These are phyloP conservation scores for Saccostrea glomerata DNA, from an alignment of 1,140 invertebrate species.

Conservation along the genomic window DNA sequence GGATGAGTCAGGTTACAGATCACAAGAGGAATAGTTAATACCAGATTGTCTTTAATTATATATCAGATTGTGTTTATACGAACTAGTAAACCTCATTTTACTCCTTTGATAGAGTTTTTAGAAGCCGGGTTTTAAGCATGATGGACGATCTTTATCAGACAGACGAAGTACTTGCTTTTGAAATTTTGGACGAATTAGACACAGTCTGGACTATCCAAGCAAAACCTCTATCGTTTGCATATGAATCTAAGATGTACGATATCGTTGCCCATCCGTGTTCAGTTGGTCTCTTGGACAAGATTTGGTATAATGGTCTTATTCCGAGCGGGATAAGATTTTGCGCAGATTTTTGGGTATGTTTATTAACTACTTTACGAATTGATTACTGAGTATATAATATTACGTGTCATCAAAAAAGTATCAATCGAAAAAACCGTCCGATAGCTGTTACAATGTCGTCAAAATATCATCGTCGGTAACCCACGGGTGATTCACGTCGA, in stretches of 20 bases:
- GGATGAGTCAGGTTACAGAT: too few relatives aligned
- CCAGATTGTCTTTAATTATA: too few relatives aligned
- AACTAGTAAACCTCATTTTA: neutral
- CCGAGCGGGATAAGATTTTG: neutral
- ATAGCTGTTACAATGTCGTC: too few relatives aligned
- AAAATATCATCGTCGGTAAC: too few relatives aligned
- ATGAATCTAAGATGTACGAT: neutral
- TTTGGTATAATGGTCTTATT: neutral
- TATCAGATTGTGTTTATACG: too few relatives aligned
- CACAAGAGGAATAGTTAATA: too few relatives aligned
- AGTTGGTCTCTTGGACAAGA: neutral
- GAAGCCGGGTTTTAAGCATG: neutral
- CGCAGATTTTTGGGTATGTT: neutral
- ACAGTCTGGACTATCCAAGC: constrained; percentile 14
- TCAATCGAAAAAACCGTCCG: too few relatives aligned
- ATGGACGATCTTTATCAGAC: neutral
- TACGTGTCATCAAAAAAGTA: too few relatives aligned
- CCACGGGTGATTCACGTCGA: too few relatives aligned
- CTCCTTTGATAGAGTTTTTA: neutral
- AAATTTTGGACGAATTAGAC: neutral
- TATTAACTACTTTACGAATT: too few relatives aligned
- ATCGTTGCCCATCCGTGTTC: neutral
- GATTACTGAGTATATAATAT: too few relatives aligned
- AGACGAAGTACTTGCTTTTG: neutral
- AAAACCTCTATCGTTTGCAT: neutral